Percentiles rank a stretch among this genome's conserved stretches.
These are phyloP conservation scores for Diaperis boleti DNA, from an alignment of 2,888 invertebrate genomes.

Conservation along the genomic window DNA sequence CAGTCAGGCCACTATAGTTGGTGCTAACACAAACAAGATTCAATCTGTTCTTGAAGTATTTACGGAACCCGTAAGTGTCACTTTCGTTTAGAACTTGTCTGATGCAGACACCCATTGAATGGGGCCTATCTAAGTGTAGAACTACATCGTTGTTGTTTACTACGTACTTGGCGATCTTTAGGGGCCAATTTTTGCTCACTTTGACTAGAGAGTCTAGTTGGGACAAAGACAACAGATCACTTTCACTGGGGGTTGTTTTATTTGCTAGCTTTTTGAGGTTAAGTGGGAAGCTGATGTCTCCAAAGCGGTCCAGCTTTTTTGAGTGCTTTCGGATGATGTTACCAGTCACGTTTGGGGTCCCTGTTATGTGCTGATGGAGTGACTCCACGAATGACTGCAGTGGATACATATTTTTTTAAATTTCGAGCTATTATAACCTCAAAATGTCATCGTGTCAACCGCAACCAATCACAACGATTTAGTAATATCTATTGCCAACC, in stretches of 20 bases:
- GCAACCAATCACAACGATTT: too few species aligned
- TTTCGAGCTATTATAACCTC: too few species aligned
- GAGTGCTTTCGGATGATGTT: conserved; percentile 71
- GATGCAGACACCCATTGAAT: conserved; percentile 57
- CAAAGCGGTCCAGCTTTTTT: conserved; percentile 69
- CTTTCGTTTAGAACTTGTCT: conserved; percentile 53
- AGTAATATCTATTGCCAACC: too few species aligned
- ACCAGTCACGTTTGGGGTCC: conserved; percentile 42
- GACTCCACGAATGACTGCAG: not conserved
- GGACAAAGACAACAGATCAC: conserved; percentile 50
- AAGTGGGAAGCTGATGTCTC: conserved; percentile 76
- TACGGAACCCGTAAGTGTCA: conserved; percentile 57
- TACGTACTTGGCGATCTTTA: conserved; percentile 65
- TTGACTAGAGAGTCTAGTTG: conserved; percentile 62
- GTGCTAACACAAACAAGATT: conserved; percentile 31
- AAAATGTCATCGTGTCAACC: too few species aligned
- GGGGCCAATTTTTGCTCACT: conserved; percentile 67
- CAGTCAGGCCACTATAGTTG: conserved; percentile 53
- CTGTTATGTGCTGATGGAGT: conserved; percentile 49
- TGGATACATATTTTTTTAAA: conserved; percentile 10
- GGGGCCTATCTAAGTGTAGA: conserved; percentile 69
- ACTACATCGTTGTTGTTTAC: conserved; percentile 64
- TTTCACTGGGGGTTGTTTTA: conserved; percentile 19
- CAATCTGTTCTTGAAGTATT: conserved; percentile 46
- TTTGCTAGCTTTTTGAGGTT: conserved; percentile 66